Evolutionary conservation across 2,797 vertebrate species (phyloP), one percentile per base, ranked within the genome.

Genomic region (Labroides dimidiatus): DNA sequence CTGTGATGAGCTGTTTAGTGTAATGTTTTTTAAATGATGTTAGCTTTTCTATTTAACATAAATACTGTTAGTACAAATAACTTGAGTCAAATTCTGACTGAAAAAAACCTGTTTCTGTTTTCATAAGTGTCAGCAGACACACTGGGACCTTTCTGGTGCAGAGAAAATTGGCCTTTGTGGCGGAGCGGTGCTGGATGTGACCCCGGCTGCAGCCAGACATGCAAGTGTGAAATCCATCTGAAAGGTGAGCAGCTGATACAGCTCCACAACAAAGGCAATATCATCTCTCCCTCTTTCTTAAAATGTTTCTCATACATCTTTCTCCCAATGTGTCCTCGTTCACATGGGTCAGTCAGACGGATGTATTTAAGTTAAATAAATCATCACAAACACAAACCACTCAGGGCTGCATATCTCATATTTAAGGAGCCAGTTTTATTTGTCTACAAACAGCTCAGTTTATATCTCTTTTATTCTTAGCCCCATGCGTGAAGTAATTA

Each of bases 201-300:
- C 94, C 94, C 92, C 60, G 84, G 80, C 89, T 81, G 55, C 85
- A 70, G 77, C 57, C 57, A 84, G 93, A 94, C 92, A 69, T 72
- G 91, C 80, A 53, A 93, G 91, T 94, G 94, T 95, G 95, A 95
- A 95, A 95, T 95, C 88, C 84, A 85, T 65, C 90, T 95, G 95
- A 95, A 91, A 92, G 92, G 89, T 93, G 84, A 94, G 93, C 92
- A 94, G 92, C 91, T 93, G 92, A 95, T 94, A 63, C 91, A 90
- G 91, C 92, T 86, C 63, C 72, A 69, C 77, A 88, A 95, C 94
- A 95, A 95, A 93, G 75, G 89, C 91, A 92, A 94, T 92, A 94
- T 94, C 67, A 91, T 93, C 86, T 90, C 85, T 89, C 80, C 79
- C 77, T 66, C 77, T 69, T 65, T 72, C 61, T 72, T 57, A 50